Conservation (phyloP, 2,113 vertebrate genomes). For the Coracopsis vasa region DNA sequence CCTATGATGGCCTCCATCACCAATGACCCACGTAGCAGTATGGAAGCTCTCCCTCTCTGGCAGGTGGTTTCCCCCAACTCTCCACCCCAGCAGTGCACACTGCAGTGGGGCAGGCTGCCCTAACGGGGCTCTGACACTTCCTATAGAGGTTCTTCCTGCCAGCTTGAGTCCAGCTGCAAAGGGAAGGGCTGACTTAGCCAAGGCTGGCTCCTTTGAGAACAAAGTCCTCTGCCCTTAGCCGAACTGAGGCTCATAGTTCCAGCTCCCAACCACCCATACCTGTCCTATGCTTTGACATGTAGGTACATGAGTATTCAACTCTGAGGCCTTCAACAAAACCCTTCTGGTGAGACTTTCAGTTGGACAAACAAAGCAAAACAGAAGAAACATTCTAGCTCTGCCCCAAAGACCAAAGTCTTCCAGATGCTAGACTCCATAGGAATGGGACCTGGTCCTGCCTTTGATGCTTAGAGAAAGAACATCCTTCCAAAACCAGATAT, state of each 20-base stretch:
- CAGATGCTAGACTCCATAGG: not conserved
- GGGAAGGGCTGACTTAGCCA: not conserved
- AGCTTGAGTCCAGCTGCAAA: not conserved
- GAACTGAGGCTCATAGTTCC: not conserved
- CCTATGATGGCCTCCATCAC: not conserved
- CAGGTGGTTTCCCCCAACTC: not conserved
- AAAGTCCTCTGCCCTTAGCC: not conserved
- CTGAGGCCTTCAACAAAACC: not conserved
- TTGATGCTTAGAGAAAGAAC: not conserved
- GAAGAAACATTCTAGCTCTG: not conserved
- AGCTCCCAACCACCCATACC: not conserved
- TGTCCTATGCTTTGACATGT: accelerated
- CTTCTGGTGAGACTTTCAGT: not conserved
- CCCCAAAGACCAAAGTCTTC: not conserved
- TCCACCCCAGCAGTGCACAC: not conserved
- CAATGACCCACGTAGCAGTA: not conserved
- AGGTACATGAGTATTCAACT: not conserved
- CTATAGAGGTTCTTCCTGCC: not conserved
- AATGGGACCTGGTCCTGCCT: not conserved
- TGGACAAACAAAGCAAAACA: not conserved
- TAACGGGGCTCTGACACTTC: not conserved
- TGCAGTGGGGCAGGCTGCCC: not conserved
- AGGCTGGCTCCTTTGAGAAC: not conserved
- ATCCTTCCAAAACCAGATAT: not conserved
- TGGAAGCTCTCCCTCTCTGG: not conserved